A percentile compares a stretch with the other conserved stretches of the same genome.
These are phyloP conservation scores for Coendou prehensilis DNA, from an alignment of 2,797 vertebrate genomes.

Conservation along the genomic window DNA sequence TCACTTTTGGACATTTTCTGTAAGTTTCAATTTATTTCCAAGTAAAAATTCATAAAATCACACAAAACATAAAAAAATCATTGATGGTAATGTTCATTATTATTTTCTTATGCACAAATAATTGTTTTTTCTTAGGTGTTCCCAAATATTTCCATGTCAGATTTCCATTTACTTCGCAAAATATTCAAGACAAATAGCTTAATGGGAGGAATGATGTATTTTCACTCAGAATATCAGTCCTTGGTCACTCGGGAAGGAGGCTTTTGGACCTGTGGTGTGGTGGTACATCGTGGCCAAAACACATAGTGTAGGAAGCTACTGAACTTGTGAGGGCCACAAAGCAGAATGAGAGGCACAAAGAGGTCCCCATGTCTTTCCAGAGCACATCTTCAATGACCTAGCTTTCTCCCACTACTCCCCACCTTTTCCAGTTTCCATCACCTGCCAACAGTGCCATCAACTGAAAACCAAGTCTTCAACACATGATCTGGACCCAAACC, in stretches of 20 bases:
- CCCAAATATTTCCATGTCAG: neutral
- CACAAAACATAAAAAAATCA: neutral
- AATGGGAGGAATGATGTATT: neutral
- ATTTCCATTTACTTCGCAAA: neutral
- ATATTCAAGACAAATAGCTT: neutral
- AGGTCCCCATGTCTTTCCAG: accelerated
- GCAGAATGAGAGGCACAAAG: neutral
- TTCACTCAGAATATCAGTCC: neutral
- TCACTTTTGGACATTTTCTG: neutral
- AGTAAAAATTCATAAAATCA: neutral
- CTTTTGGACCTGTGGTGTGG: neutral
- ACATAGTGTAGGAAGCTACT: too few species aligned
- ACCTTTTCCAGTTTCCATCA: neutral
- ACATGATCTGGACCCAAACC: neutral
- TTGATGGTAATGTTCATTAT: neutral
- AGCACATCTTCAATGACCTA: neutral
- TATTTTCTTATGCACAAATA: neutral
- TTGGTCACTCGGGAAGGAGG: accelerated
- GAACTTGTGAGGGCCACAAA: neutral
- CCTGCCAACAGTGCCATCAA: neutral
- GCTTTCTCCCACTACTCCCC: neutral
- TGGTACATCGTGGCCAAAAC: neutral
- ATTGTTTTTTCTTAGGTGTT: neutral
- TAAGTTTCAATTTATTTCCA: neutral
- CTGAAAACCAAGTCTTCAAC: neutral